Evolutionary conservation across 2,888 invertebrate species (phyloP), one percentile per base, ranked within the genome.

Genomic region (Odiellus spinosus): DNA sequence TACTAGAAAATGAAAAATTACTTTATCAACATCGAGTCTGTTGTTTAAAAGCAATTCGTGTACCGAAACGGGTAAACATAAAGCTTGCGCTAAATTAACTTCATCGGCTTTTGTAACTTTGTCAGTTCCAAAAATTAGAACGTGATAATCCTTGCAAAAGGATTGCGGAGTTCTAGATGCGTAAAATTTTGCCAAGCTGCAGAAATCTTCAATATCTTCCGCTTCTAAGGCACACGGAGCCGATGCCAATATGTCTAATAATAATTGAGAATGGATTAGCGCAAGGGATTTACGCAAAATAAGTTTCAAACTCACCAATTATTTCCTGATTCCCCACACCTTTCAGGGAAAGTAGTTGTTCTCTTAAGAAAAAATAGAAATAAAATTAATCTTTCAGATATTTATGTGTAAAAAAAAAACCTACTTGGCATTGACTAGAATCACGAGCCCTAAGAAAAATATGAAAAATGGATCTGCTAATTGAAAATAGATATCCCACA

Each of bases 401-500:
- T 26, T 26, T 26, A 26, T 8, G 5, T 8, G n/a, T 42, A 34
- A 12, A 12, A 15, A 36, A 21, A 15, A 12, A 14, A 50, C 60
- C 63, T 61, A 76, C 74, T 75, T 79, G 8, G 88, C 86, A 73
- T 96, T 96, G 46, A 96, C 79, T 18, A 96, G 75, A 73, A 98
- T 88, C 46, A 95, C 93, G 38, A 98, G 73, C 11, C 87, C 83
- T 50, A 98, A 73, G 63, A 93, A 96, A 68, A 96, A 88, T 61
- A 93, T 78, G 55, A 93, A 81, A 70, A 96, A 98, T 10, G 91
- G 90, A 71, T 98, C 95, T 17, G 84, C 80, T 64, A 86, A 82
- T 68, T 91, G 91, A 63, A 96, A 86, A 65, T 93, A 93, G 50
- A 90, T 74, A 70, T 96, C 95, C 95, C 95, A 96, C 81, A 96